Evolutionary conservation across 2,888 invertebrate species (phyloP).

Genomic region (Tenthredo notha): DNA sequence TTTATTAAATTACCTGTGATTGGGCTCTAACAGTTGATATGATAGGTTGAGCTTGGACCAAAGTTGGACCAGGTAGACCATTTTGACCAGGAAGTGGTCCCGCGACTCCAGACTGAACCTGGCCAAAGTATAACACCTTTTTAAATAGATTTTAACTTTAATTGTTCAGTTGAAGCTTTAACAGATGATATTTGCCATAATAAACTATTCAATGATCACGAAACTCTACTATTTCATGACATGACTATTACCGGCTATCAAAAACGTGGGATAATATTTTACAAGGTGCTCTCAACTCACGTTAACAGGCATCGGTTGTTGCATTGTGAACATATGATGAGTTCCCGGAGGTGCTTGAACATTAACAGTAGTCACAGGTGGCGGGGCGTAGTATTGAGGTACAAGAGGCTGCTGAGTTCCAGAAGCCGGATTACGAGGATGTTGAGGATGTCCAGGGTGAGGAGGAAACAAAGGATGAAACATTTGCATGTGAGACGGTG

Average conservation of each 20-base stretch:
- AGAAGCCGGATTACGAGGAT: conserved; percentile 74
- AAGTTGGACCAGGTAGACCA: conserved; percentile 72
- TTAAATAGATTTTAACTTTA: conserved; percentile 18
- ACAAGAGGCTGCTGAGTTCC: conserved; percentile 81
- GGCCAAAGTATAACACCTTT: conserved; percentile 46
- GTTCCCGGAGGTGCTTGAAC: conserved; percentile 74
- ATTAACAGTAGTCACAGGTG: conserved; percentile 72
- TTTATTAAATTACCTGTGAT: conserved; percentile 68
- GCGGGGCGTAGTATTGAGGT: conserved; percentile 77
- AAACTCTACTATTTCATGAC: background rate
- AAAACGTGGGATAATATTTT: background rate
- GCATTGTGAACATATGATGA: conserved; percentile 76
- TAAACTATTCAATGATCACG: background rate
- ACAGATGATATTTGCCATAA: background rate
- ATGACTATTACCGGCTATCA: background rate
- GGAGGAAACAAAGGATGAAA: conserved; percentile 78
- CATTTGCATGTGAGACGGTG: conserved; percentile 80
- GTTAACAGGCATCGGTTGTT: conserved; percentile 74
- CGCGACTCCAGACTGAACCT: conserved; percentile 74
- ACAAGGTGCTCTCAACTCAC: conserved; percentile 60
- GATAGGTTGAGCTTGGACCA: conserved; percentile 74
- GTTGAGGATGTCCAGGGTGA: conserved; percentile 73
- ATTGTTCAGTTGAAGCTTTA: conserved; percentile 25
- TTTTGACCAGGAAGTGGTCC: conserved; percentile 74
- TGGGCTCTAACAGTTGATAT: conserved; percentile 75